Percentiles rank a stretch among this genome's conserved stretches.
Conservation (phyloP, 2,113 vertebrate species). For the Tragelaphus buxtoni region DNA sequence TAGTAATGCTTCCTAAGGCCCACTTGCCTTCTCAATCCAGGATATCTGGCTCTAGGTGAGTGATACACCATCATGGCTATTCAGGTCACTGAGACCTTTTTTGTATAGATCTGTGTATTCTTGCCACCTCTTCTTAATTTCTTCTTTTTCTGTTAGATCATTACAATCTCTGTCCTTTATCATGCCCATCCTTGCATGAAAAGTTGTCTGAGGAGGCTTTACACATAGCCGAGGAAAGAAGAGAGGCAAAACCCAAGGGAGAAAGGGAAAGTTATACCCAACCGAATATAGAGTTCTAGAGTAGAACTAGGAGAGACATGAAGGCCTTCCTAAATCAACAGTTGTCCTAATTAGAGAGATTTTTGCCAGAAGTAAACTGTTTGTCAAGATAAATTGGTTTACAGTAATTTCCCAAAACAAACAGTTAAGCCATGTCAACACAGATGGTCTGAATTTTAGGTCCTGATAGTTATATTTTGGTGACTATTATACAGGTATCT, state of each 20-base stretch:
- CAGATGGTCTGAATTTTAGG: background rate
- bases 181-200: background rate
- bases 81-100: background rate
- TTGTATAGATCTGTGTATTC: background rate
- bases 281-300: background rate
- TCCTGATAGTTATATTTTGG: background rate
- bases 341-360: background rate
- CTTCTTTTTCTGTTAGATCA: background rate
- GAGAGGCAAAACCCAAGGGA: background rate
- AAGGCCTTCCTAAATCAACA: background rate
- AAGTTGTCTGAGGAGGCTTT: background rate
- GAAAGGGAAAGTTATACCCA: background rate
- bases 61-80: background rate
- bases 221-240: background rate
- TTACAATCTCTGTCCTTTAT: background rate
- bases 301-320: background rate
- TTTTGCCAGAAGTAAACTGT: background rate
- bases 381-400: background rate
- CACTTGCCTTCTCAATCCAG: background rate
- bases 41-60: background rate
- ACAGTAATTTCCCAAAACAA: slow-evolving; percentile 6
- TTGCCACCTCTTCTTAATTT: background rate
- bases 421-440: background rate
- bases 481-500: background rate
- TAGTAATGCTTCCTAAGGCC: background rate